A percentile compares a stretch with the other conserved stretches of the same genome.
These are phyloP conservation scores for Agrotis ipsilon DNA, from an alignment of 2,888 invertebrate genomes.

Conservation along the genomic window DNA sequence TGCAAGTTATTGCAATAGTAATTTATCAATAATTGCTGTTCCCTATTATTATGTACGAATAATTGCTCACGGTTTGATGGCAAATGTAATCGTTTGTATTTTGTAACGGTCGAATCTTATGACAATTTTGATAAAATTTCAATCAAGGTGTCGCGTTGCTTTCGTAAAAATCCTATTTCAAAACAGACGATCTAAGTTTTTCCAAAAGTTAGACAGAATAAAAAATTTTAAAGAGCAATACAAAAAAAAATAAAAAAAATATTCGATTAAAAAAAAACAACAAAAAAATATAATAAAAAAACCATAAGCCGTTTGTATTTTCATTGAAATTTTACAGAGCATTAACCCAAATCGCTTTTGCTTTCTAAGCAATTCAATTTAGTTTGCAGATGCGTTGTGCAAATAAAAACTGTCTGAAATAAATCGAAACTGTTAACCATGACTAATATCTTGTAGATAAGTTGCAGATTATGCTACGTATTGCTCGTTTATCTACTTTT, in stretches of 20 bases:
- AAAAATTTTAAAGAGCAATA: background rate
- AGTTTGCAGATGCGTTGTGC: no score
- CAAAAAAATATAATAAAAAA: no score
- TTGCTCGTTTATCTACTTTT: no score
- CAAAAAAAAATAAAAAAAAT: no score
- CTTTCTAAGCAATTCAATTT: no score
- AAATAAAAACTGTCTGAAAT: background rate
- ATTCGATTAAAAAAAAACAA: no score
- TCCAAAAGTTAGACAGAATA: background rate
- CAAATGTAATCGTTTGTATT: slow-evolving; percentile 47
- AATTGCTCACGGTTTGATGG: slow-evolving; percentile 53
- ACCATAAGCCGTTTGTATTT: background rate
- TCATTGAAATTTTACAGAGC: background rate
- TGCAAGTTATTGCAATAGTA: slow-evolving; percentile 56
- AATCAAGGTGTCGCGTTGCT: background rate
- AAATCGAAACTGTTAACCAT: background rate
- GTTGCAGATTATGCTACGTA: no score
- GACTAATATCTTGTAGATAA: background rate
- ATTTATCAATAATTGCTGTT: slow-evolving; percentile 55
- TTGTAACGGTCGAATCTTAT: slow-evolving; percentile 28
- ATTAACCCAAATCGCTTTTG: background rate
- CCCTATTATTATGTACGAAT: slow-evolving; percentile 54
- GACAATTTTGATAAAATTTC: slow-evolving; percentile 13
- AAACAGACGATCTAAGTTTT: background rate
- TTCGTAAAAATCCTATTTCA: background rate